Percentiles rank a stretch among this genome's conserved stretches.
phyloP scores from a whole-genome alignment of 2,113 vertebrate genomes.

The Ahaetulla prasina region DNA sequence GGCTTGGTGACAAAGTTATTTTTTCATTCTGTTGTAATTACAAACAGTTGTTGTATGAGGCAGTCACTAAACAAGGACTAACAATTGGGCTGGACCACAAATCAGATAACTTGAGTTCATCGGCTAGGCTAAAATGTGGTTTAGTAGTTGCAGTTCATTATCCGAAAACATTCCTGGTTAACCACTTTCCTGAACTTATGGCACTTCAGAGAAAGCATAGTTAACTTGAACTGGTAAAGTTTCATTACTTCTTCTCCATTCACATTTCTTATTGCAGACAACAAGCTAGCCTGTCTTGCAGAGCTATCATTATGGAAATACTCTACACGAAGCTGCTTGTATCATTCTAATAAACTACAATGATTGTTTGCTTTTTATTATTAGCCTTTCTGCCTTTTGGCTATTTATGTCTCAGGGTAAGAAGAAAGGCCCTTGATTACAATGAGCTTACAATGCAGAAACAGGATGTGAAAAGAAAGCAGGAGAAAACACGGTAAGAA shows the following conservation, averaged over 20 bases:
- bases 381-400: not conserved
- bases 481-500: not conserved
- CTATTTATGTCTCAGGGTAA: not conserved
- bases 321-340: not conserved
- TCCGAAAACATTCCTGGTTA: not conserved
- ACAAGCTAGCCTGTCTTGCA: not conserved
- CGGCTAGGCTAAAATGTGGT: not conserved
- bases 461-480: not conserved
- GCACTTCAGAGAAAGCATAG: not conserved
- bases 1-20: not conserved
- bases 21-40: not conserved
- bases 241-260: not conserved
- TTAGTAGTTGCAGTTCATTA: not conserved
- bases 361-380: not conserved
- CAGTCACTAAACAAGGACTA: not conserved
- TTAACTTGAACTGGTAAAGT: not conserved
- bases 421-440: not conserved
- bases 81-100: not conserved
- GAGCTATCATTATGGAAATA: not conserved
- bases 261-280: not conserved
- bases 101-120: not conserved
- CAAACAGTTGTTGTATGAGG: not conserved
- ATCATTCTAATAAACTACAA: not conserved
- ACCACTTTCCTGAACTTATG: not conserved
- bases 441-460: not conserved